Conservation (phyloP, 2,888 invertebrate genomes). For the Ornithoptera priamus region DNA sequence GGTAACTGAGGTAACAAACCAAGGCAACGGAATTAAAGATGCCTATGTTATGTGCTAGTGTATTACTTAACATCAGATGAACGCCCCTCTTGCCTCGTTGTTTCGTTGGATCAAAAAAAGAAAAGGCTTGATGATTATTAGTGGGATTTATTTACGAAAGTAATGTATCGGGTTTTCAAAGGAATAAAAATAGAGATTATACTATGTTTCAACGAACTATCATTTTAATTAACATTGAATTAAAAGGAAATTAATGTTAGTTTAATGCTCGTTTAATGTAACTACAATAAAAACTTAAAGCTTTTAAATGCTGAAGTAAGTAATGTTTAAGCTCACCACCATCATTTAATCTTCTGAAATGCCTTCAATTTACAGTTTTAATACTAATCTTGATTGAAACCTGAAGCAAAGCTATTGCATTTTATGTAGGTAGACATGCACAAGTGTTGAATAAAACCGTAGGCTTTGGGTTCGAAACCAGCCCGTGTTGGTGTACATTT, state of each 20-base stretch:
- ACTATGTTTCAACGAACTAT: neutral
- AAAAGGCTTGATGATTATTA: too few relatives aligned
- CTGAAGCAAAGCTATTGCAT: neutral
- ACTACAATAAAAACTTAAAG: constrained; percentile 1
- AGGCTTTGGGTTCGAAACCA: too few relatives aligned
- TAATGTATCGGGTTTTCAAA: neutral
- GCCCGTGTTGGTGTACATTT: neutral
- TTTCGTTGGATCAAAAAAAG: too few relatives aligned
- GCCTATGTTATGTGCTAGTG: too few relatives aligned
- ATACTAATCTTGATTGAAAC: constrained; percentile 2
- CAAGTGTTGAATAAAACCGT: neutral
- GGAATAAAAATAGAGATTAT: neutral
- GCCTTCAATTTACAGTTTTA: neutral
- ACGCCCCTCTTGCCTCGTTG: too few relatives aligned
- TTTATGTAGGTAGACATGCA: neutral
- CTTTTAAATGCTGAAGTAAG: constrained; percentile 3
- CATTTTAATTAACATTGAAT: neutral
- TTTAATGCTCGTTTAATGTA: neutral
- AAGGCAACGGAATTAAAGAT: neutral
- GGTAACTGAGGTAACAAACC: too few relatives aligned
- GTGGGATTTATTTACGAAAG: neutral
- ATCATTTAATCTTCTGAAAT: constrained; percentile 13
- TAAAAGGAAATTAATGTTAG: neutral
- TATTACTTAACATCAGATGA: too few relatives aligned
- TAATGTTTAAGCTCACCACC: constrained; percentile 2